A percentile compares a stretch with the other conserved stretches of the same genome.
Conservation (phyloP, 2,797 vertebrate genomes). For the Eidolon dupreanum region DNA sequence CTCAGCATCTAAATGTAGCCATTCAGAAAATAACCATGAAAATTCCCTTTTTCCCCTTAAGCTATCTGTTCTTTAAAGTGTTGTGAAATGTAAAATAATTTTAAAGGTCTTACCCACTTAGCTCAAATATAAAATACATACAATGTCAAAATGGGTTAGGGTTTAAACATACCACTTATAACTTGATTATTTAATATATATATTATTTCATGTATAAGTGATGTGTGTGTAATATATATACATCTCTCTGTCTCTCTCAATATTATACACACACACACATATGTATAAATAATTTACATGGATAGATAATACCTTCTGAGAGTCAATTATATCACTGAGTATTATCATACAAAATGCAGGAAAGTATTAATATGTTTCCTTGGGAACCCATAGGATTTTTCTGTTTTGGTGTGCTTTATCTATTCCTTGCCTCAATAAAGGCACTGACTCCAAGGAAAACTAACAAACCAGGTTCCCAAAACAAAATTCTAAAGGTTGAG, state of each 20-base stretch:
- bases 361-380: slow-evolving; percentile 39
- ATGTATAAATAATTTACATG: background rate
- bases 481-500: slow-evolving; percentile 53
- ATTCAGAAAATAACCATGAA: slow-evolving; percentile 80
- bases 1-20: slow-evolving; percentile 75
- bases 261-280: background rate
- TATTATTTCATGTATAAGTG: background rate
- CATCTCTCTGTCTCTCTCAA: background rate
- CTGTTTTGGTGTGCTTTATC: slow-evolving; percentile 42
- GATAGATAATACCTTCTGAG: slow-evolving; percentile 33
- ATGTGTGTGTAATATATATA: no score
- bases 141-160: slow-evolving; percentile 61
- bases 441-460: slow-evolving; percentile 50
- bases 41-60: slow-evolving; percentile 53
- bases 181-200: slow-evolving; percentile 11
- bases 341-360: slow-evolving; percentile 45
- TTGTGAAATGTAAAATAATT: slow-evolving; percentile 71
- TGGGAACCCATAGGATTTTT: slow-evolving; percentile 50
- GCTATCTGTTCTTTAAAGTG: slow-evolving; percentile 68
- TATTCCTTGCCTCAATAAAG: slow-evolving; percentile 45
- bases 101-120: slow-evolving; percentile 65
- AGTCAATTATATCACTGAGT: background rate
- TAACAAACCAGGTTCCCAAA: slow-evolving; percentile 57
- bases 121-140: slow-evolving; percentile 56
- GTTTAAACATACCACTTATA: slow-evolving; percentile 46